phyloP scores from a whole-genome alignment of 2,888 invertebrate genomes.

The Drosophila setosimentum region DNA sequence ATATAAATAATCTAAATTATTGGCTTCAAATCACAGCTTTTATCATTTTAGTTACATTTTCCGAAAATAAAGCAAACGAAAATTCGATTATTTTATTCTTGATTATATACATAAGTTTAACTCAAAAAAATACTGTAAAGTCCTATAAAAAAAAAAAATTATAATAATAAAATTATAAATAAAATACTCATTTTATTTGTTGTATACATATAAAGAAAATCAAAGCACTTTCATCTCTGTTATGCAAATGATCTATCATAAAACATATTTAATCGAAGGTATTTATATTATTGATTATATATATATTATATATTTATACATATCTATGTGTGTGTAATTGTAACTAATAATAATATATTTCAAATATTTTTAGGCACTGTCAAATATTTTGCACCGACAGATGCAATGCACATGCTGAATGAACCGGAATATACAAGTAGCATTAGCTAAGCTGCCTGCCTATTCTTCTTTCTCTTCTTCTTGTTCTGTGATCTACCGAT shows the following conservation, averaged over 20 bases:
- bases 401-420: slow-evolving; percentile 89
- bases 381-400: slow-evolving; percentile 88
- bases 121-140: background rate
- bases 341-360: slow-evolving; percentile 41
- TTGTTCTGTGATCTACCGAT: slow-evolving; percentile 46
- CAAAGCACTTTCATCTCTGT: background rate
- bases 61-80: background rate
- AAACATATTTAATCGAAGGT: slow-evolving; percentile 3
- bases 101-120: background rate
- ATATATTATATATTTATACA: background rate
- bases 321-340: background rate
- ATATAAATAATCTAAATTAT: background rate
- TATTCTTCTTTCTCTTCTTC: slow-evolving; percentile 4
- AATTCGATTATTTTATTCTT: background rate
- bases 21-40: slow-evolving; percentile 8
- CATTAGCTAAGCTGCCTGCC: slow-evolving; percentile 70
- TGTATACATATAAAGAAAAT: background rate
- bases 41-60: background rate
- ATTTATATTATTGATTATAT: background rate
- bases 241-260: slow-evolving; percentile 6
- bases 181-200: slow-evolving; percentile 6
- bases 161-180: slow-evolving; percentile 18
- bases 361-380: slow-evolving; percentile 85
- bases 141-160: background rate
- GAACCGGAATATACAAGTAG: slow-evolving; percentile 84